A percentile compares a stretch with the other conserved stretches of the same genome.
These are phyloP conservation scores for Oryzias woworae DNA, from an alignment of 2,113 vertebrate species.

Conservation along the genomic window DNA sequence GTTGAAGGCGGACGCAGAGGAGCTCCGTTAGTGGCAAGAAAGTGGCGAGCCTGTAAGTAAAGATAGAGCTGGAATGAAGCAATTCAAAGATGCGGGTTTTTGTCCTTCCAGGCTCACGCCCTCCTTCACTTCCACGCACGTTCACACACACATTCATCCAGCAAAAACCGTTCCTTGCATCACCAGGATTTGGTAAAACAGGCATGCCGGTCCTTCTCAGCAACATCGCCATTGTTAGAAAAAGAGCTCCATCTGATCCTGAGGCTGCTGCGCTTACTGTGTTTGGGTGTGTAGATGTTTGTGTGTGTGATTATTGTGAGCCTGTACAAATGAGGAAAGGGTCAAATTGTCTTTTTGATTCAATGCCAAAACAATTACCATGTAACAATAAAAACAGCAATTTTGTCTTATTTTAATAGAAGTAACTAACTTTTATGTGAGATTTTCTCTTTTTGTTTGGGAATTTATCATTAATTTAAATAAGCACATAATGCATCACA, in stretches of 20 bases:
- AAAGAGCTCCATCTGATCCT: slow-evolving; percentile 66
- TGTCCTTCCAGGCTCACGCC: slow-evolving; percentile 57
- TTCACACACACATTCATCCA: neutral
- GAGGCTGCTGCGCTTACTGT: slow-evolving; percentile 57
- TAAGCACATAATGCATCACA: no score
- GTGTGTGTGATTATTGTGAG: slow-evolving; percentile 4
- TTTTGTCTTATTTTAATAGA: no score
- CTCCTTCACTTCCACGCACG: neutral
- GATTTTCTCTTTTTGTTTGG: no score
- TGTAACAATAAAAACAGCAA: no score
- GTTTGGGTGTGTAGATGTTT: slow-evolving; percentile 11
- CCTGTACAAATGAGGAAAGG: no score
- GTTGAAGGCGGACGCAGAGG: no score
- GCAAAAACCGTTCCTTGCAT: no score
- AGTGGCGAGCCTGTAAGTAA: slow-evolving; percentile 57
- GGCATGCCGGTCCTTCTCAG: slow-evolving; percentile 50
- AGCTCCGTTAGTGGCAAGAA: slow-evolving; percentile 44
- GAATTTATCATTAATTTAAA: no score
- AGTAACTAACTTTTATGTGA: no score
- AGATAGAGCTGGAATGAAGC: slow-evolving; percentile 67
- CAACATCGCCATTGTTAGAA: slow-evolving; percentile 65
- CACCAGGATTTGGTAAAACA: no score
- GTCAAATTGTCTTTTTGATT: no score
- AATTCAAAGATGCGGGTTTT: slow-evolving; percentile 72
- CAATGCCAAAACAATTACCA: no score